Conservation (phyloP, 2,797 vertebrate genomes). For the Enteromius thamalakanensis region DNA sequence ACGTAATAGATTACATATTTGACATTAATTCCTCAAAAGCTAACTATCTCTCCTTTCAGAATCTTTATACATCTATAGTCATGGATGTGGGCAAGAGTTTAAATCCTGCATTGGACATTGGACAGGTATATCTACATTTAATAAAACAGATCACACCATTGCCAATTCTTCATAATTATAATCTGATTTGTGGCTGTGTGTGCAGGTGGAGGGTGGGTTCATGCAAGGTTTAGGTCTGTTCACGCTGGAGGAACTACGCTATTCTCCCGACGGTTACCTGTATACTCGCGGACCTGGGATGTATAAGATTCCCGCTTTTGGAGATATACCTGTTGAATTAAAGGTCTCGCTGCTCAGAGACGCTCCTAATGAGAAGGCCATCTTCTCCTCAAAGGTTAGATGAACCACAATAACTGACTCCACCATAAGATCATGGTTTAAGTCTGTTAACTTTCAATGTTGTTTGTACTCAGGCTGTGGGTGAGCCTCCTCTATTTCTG, state of each 20-base stretch:
- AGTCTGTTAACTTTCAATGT: not conserved
- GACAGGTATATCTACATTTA: slow-evolving; percentile 81
- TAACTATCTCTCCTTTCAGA: slow-evolving; percentile 71
- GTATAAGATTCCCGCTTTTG: slow-evolving; percentile 94
- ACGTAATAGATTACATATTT: not conserved
- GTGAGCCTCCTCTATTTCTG: slow-evolving; percentile 94
- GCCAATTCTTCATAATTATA: not conserved
- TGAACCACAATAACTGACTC: not conserved
- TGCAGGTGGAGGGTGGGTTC: slow-evolving; percentile 93
- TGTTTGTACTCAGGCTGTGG: slow-evolving; percentile 82
- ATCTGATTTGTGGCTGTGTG: not conserved
- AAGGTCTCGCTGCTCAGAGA: slow-evolving; percentile 90
- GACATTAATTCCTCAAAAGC: not conserved
- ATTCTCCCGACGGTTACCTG: slow-evolving; percentile 86
- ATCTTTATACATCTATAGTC: slow-evolving; percentile 89
- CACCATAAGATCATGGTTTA: not conserved
- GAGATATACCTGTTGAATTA: slow-evolving; percentile 88
- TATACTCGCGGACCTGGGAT: slow-evolving; percentile 90
- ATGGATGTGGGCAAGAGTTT: slow-evolving; percentile 96
- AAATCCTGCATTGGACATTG: slow-evolving; percentile 95
- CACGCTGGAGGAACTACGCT: slow-evolving; percentile 92
- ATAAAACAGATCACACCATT: not conserved
- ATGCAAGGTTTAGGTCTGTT: slow-evolving; percentile 94
- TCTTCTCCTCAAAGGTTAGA: slow-evolving; percentile 93
- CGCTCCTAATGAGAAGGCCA: slow-evolving; percentile 87